These are phyloP conservation scores for Catharus ustulatus DNA, from an alignment of 2,797 vertebrate species.

Conservation along the genomic window DNA sequence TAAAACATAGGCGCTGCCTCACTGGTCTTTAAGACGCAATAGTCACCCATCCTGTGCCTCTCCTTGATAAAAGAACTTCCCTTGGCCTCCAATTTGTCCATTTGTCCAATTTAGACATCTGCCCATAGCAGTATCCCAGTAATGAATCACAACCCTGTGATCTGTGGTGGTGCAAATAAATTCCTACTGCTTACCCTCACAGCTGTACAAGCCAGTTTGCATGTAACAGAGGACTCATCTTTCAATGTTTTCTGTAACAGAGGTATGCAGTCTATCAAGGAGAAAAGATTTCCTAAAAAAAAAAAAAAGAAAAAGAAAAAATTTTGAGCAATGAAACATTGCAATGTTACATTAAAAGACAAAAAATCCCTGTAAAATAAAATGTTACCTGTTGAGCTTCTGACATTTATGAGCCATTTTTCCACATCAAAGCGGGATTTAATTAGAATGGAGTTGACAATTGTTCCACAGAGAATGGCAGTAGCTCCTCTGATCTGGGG, in stretches of 20 bases:
- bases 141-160: background rate
- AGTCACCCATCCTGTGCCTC: background rate
- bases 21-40: background rate
- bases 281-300: conserved; percentile 83
- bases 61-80: background rate
- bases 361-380: background rate
- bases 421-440: conserved; percentile 90
- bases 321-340: background rate
- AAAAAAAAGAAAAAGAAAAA: background rate
- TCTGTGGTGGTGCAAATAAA: background rate
- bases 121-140: background rate
- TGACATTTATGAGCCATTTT: conserved; percentile 85
- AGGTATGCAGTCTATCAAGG: conserved; percentile 89
- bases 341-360: background rate
- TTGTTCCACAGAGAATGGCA: conserved; percentile 90
- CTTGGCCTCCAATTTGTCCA: background rate
- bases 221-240: conserved; percentile 95
- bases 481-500: conserved; percentile 95
- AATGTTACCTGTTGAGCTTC: conserved; percentile 76
- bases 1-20: background rate
- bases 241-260: conserved; percentile 87
- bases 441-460: conserved; percentile 87
- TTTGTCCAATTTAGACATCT: background rate
- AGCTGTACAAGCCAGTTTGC: conserved; percentile 93
- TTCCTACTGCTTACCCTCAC: conserved; percentile 85